Evolutionary conservation across 2,888 invertebrate species (phyloP), one percentile per base, ranked within the genome.

Genomic region (Zonitis immaculata): DNA sequence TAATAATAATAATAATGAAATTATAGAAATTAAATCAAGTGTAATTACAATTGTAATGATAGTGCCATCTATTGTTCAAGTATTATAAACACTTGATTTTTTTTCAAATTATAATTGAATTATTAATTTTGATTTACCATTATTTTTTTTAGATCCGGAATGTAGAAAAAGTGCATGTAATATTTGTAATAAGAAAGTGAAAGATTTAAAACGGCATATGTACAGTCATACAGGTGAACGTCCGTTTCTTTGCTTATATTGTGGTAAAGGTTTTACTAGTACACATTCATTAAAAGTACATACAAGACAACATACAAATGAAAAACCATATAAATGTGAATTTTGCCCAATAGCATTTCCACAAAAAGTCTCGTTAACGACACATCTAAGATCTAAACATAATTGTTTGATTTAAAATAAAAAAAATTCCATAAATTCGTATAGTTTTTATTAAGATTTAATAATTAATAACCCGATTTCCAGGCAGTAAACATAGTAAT

Each of bases 321-420:
- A 71, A 52, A 67, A 60, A 59, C 71, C 71, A 0, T 71, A 63
- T 52, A 58, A 63, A 42, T 71, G 71, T 43, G 61, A 67, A 49
- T 63, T 57, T 42, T 68, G 67, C 57, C 60, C 64, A 43, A 66
- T 63, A 56, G 64, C 63, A 6, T 71, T 70, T 51, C 62, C 66
- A 6, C 70, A 70, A 49, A 70, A 69, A 58, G 65, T 68, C 4
- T 71, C 70, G 2, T 55, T 71, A 20, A 53, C 61, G 16, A 64
- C 66, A 1, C 71, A 71, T 62, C 47, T 70, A n/a, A 67, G 63
- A 53, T 67, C 67, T 6, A 70, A 69, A 57, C 68, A 69, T 60
- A 43, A 44, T 27, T 14, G 46, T 46, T 46, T 46, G 16, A 28
- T 30, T 26, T 44, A 9, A 44, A 39, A 9, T 2, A 1, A 12